Conservation (phyloP, 92 coral and sea anemone genomes). For the Metridium senile region DNA sequence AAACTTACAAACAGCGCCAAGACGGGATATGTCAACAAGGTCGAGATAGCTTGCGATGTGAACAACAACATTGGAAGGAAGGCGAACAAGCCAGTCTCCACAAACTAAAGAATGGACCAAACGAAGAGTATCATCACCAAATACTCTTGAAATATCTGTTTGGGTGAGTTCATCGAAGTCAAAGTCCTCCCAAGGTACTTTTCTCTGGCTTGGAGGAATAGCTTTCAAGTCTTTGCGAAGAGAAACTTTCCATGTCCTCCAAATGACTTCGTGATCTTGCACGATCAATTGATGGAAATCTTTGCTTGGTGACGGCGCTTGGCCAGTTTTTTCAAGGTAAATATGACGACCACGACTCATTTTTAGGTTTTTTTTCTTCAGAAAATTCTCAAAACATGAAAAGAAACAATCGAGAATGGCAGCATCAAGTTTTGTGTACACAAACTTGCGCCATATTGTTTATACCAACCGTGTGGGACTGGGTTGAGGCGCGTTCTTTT, state of each 20-base stretch:
- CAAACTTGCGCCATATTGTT: conserved; percentile 41
- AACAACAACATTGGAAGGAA: conserved; percentile 72
- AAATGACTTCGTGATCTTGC: conserved; percentile 79
- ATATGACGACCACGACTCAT: conserved; percentile 46
- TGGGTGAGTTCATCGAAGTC: conserved; percentile 87
- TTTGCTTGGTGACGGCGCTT: conserved; percentile 99
- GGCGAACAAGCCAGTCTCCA: conserved; percentile 96
- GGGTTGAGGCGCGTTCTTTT: conserved; percentile 50
- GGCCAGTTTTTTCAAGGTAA: conserved; percentile 82
- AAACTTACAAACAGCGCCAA: conserved; percentile 92
- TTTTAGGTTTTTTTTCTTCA: neutral
- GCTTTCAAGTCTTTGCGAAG: conserved; percentile 90
- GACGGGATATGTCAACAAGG: conserved; percentile 80
- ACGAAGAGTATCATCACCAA: conserved; percentile 87
- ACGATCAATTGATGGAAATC: conserved; percentile 96
- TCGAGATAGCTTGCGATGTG: conserved; percentile 81
- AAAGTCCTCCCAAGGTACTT: conserved; percentile 86
- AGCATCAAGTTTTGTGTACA: conserved; percentile 16
- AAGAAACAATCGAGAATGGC: neutral
- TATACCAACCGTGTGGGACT: conserved; percentile 27
- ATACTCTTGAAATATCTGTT: conserved; percentile 84
- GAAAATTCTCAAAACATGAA: neutral
- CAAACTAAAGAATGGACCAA: conserved; percentile 90
- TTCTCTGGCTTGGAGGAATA: conserved; percentile 95
- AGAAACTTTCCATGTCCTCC: conserved; percentile 95